Evolutionary conservation across 2,888 invertebrate genomes (phyloP).

Genomic region (Rhaphigaster nebulosa): DNA sequence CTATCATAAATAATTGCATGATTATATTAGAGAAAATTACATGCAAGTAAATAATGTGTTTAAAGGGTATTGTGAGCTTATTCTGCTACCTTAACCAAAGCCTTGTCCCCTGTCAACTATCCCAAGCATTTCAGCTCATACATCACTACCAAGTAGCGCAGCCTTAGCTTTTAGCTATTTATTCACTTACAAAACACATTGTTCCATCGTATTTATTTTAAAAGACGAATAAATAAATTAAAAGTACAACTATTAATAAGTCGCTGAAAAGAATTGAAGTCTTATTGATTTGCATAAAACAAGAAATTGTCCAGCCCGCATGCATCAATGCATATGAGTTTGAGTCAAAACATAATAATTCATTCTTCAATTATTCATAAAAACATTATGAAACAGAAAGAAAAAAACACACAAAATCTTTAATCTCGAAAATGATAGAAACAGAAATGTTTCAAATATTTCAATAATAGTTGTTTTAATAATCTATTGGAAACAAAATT

Average conservation of each 20-base stretch:
- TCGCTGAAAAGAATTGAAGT: no score
- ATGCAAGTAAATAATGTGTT: constrained; percentile 1
- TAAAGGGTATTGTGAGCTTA: background rate
- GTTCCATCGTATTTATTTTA: background rate
- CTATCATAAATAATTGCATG: background rate
- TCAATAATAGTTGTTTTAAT: background rate
- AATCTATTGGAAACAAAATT: background rate
- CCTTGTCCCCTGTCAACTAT: background rate
- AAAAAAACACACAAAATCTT: background rate
- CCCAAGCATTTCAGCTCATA: background rate
- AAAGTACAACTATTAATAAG: background rate
- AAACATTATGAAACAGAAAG: background rate
- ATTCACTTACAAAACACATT: background rate
- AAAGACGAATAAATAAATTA: background rate
- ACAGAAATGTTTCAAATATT: background rate
- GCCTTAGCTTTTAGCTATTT: background rate
- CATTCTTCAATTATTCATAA: no score
- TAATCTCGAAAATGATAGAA: background rate
- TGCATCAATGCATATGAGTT: background rate
- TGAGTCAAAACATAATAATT: background rate
- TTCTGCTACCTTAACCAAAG: background rate
- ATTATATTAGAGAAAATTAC: background rate
- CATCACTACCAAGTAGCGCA: background rate
- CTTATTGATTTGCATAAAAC: no score
- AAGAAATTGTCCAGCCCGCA: no score